These are phyloP conservation scores for Ceyx melanurus DNA, from an alignment of 2,113 vertebrate species.

Conservation along the genomic window DNA sequence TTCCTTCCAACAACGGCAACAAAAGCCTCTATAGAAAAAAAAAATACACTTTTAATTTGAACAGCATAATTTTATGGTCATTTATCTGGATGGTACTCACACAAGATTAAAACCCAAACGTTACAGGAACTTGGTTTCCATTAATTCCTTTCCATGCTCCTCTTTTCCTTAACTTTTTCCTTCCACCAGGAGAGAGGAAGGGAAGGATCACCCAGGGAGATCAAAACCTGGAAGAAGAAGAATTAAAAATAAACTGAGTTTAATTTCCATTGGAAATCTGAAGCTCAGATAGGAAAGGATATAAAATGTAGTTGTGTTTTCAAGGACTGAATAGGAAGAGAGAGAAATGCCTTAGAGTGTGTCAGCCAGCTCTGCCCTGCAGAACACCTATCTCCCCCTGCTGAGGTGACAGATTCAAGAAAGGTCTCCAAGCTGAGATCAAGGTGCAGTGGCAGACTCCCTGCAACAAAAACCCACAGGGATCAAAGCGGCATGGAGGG, in stretches of 20 bases:
- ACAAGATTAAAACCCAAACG: neutral
- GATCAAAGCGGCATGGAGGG: fast-evolving
- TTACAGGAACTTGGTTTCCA: neutral
- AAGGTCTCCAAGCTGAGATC: neutral
- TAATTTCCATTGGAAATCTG: neutral
- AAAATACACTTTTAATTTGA: neutral
- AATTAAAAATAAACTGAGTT: neutral
- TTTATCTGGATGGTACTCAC: neutral
- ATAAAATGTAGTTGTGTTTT: neutral
- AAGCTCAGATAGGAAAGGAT: neutral
- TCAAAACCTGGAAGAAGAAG: neutral
- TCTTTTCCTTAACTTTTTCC: neutral
- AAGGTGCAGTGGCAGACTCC: neutral
- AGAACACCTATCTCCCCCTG: neutral
- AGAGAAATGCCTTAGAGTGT: fast-evolving
- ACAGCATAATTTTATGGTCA: neutral
- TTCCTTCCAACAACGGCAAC: neutral
- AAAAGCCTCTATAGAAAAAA: neutral
- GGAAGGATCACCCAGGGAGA: neutral
- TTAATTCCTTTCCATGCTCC: neutral
- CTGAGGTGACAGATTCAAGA: neutral
- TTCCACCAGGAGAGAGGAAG: neutral
- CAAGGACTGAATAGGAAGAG: neutral
- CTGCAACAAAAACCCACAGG: neutral
- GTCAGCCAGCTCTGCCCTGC: neutral